phyloP scores from a whole-genome alignment of 2,797 vertebrate species.

The Pipistrellus kuhlii region DNA sequence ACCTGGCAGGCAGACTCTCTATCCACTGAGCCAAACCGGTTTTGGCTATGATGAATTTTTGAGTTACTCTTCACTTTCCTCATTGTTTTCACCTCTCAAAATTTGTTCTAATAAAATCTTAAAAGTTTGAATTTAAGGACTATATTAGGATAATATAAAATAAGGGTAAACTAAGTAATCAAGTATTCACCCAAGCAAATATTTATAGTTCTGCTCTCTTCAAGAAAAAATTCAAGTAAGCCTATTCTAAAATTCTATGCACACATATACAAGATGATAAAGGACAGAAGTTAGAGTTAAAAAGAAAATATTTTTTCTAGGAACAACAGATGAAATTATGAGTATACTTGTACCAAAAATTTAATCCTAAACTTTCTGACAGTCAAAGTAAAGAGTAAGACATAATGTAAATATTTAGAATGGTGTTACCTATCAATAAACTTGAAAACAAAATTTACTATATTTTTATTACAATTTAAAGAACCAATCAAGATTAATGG shows the following conservation, averaged over 20 bases:
- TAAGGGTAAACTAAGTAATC: conserved; percentile 1
- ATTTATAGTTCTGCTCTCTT: neutral
- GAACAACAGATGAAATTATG: neutral
- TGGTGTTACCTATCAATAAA: neutral
- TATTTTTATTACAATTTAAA: conserved; percentile 13
- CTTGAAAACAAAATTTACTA: conserved; percentile 41
- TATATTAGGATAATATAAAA: neutral
- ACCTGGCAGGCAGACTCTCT: too few relatives aligned
- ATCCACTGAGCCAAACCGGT: too few relatives aligned
- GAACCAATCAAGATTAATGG: neutral
- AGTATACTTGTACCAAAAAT: neutral
- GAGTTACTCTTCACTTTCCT: neutral
- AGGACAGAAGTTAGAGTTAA: neutral
- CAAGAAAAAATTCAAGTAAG: conserved; percentile 27
- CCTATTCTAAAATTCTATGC: conserved; percentile 5
- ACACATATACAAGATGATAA: neutral
- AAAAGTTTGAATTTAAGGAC: neutral
- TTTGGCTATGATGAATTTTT: neutral
- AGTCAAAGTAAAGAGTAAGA: neutral
- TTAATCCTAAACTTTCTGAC: neutral
- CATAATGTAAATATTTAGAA: neutral
- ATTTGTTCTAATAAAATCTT: conserved; percentile 5
- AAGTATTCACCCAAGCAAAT: neutral
- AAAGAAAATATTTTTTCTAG: neutral
- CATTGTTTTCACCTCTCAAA: neutral